These are phyloP conservation scores for Tetragnatha montana DNA, from an alignment of 2,888 invertebrate genomes.

Conservation along the genomic window DNA sequence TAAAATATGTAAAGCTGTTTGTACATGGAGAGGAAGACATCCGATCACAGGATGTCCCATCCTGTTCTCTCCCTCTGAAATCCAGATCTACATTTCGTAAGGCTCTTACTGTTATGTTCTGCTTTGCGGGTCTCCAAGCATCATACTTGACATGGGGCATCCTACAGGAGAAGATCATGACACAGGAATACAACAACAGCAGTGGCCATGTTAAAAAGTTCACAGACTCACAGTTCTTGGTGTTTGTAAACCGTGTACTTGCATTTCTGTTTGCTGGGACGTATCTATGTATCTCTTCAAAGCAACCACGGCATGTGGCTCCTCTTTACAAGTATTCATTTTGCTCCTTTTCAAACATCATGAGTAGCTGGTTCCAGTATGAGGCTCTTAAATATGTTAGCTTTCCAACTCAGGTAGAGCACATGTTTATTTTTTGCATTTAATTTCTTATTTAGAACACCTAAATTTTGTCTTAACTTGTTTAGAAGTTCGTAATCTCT, in stretches of 20 bases:
- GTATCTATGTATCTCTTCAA: conserved; percentile 79
- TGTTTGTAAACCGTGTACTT: conserved; percentile 93
- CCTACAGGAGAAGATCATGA: conserved; percentile 98
- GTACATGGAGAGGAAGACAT: conserved; percentile 68
- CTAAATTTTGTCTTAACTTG: no score
- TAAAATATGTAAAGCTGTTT: conserved; percentile 66
- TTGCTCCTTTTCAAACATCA: conserved; percentile 96
- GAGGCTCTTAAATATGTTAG: conserved; percentile 98
- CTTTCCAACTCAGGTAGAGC: conserved; percentile 90
- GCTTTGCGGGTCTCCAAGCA: conserved; percentile 90
- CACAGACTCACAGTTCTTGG: conserved; percentile 96
- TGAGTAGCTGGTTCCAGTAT: conserved; percentile 99
- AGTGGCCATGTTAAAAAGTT: conserved; percentile 80
- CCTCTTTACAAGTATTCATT: conserved; percentile 96
- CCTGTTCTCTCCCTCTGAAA: conserved; percentile 13
- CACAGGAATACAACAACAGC: conserved; percentile 77
- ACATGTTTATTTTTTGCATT: no score
- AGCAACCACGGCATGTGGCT: conserved; percentile 85
- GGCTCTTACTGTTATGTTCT: conserved; percentile 82
- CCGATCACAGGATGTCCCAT: not conserved
- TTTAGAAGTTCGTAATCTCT: no score
- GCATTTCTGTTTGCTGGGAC: conserved; percentile 85
- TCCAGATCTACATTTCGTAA: conserved; percentile 77
- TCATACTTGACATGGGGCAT: conserved; percentile 97
- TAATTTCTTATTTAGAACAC: no score